Conservation (phyloP, 1,140 invertebrate species). For the Chelonus insularis region DNA sequence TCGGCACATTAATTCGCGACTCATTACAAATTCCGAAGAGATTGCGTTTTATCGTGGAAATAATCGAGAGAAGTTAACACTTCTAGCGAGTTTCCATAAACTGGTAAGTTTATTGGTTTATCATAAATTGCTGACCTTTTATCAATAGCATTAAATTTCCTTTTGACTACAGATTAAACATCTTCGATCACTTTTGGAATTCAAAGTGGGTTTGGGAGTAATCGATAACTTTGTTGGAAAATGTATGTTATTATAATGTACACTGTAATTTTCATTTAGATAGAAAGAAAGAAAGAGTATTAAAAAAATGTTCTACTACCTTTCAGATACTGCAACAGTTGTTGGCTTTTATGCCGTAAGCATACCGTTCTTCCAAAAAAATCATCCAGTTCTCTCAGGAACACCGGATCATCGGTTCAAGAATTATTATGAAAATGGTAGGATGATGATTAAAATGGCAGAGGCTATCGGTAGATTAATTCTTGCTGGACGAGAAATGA, state of each 20-base stretch:
- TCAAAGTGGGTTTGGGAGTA: conserved; percentile 90
- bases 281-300: no score
- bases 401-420: conserved; percentile 60
- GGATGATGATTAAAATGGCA: conserved; percentile 96
- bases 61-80: conserved; percentile 82
- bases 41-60: conserved; percentile 97
- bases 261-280: no score
- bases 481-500: conserved; percentile 91
- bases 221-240: conserved; percentile 96
- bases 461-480: conserved; percentile 95
- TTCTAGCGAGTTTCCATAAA: conserved; percentile 87
- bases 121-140: no score
- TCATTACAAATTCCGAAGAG: conserved; percentile 98
- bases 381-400: conserved; percentile 67
- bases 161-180: conserved; percentile 71
- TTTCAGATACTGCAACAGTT: conserved; percentile 87
- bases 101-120: conserved; percentile 65
- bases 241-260: conserved; percentile 68
- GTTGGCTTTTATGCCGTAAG: conserved; percentile 96
- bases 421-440: conserved; percentile 93
- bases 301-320: neutral
- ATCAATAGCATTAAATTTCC: no score
- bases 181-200: conserved; percentile 86
- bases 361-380: conserved; percentile 83
- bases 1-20: conserved; percentile 91